These are phyloP conservation scores for Syrista parreyssii DNA, from an alignment of 2,888 invertebrate genomes.

Conservation along the genomic window DNA sequence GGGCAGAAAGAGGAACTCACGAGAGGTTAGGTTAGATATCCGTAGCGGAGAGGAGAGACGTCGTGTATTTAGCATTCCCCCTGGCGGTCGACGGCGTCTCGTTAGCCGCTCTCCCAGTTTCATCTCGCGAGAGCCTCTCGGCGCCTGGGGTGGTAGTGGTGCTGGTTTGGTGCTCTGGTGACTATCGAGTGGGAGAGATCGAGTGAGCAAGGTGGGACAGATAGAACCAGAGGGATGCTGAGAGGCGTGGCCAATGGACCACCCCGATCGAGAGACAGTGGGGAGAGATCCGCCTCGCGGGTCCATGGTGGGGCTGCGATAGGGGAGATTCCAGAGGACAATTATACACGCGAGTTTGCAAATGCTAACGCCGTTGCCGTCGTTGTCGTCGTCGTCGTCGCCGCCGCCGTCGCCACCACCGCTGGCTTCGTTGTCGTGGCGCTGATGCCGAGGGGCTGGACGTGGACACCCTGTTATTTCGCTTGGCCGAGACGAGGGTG, in stretches of 20 bases:
- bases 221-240: slow-evolving; percentile 43
- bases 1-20: slow-evolving; percentile 17
- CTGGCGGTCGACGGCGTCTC: slow-evolving; percentile 55
- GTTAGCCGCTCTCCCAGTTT: slow-evolving; percentile 52
- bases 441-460: slow-evolving; percentile 16
- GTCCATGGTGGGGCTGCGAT: slow-evolving; percentile 51
- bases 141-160: slow-evolving; percentile 7
- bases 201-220: slow-evolving; percentile 29
- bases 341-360: slow-evolving; percentile 34
- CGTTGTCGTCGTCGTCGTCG: no score
- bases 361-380: slow-evolving; percentile 46
- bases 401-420: no score
- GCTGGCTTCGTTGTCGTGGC: slow-evolving; percentile 11
- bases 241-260: slow-evolving; percentile 53
- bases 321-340: slow-evolving; percentile 53
- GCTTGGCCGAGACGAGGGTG: slow-evolving; percentile 61
- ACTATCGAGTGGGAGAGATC: slow-evolving; percentile 13
- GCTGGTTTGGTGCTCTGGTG: no score
- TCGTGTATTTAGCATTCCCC: slow-evolving; percentile 58
- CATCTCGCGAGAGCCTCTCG: slow-evolving; percentile 22
- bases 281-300: slow-evolving; percentile 21
- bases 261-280: slow-evolving; percentile 28
- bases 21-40: slow-evolving; percentile 17
- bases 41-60: slow-evolving; percentile 47
- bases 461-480: slow-evolving; percentile 46